phyloP scores from a whole-genome alignment of 2,888 invertebrate species.

The Mythimna albipuncta region DNA sequence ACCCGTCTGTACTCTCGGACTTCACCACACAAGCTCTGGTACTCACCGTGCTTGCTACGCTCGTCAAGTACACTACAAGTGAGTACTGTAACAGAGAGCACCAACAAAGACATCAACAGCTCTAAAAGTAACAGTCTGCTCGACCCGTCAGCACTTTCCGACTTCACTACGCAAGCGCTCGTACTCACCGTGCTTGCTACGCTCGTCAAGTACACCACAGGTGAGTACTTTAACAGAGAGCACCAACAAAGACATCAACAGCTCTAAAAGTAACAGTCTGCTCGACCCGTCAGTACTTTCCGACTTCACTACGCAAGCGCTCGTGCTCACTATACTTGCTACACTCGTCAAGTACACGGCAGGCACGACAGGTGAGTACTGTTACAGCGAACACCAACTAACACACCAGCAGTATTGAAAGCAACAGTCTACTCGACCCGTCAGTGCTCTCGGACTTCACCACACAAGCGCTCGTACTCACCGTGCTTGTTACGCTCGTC shows the following conservation, averaged over 20 bases:
- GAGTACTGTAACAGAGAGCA: slow-evolving; percentile 87
- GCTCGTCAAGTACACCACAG: slow-evolving; percentile 98
- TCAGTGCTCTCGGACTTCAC: slow-evolving; percentile 97
- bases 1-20: not conserved
- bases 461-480: slow-evolving; percentile 98
- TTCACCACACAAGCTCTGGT: not conserved
- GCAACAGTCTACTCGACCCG: slow-evolving; percentile 98
- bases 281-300: not conserved
- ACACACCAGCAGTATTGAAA: slow-evolving; percentile 94
- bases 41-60: not conserved
- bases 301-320: not conserved
- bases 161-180: slow-evolving; percentile 98
- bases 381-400: slow-evolving; percentile 76
- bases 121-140: slow-evolving; percentile 97
- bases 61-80: not conserved
- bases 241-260: slow-evolving; percentile 78
- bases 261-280: not conserved
- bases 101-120: slow-evolving; percentile 93
- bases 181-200: slow-evolving; percentile 98
- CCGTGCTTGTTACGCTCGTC: slow-evolving; percentile 98
- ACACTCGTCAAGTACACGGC: not conserved
- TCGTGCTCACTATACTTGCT: not conserved
- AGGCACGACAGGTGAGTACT: not conserved
- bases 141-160: slow-evolving; percentile 97
- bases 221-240: slow-evolving; percentile 59